phyloP scores from a whole-genome alignment of 2,888 invertebrate genomes.

The Melieria omissa region DNA sequence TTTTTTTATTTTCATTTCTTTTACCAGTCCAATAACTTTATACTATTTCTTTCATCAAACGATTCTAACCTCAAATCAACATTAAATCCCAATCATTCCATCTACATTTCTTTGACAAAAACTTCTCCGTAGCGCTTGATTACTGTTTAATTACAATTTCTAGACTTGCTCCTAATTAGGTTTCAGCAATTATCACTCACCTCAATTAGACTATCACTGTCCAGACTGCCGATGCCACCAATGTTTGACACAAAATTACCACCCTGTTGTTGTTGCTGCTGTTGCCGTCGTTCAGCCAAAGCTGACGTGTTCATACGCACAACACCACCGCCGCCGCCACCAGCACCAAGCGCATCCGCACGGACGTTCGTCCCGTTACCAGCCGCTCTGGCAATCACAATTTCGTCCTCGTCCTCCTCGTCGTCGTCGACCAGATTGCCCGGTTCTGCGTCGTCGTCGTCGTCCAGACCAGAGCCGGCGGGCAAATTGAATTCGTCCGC shows the following conservation, averaged over 20 bases:
- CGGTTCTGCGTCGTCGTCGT: constrained; percentile 44
- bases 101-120: too few species aligned
- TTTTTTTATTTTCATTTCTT: too few species aligned
- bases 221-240: constrained; percentile 54
- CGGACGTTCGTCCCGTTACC: constrained; percentile 43
- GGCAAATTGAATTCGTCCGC: constrained; percentile 49
- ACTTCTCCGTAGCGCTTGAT: too few species aligned
- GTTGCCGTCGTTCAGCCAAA: constrained; percentile 46
- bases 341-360: constrained; percentile 46
- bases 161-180: too few species aligned
- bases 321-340: constrained; percentile 48
- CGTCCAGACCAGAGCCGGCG: constrained; percentile 48
- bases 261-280: constrained; percentile 41
- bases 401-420: constrained; percentile 58
- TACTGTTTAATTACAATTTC: too few species aligned
- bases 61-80: too few species aligned
- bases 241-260: background rate
- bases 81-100: too few species aligned
- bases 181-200: constrained; percentile 49
- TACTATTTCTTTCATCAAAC: too few species aligned
- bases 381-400: constrained; percentile 54
- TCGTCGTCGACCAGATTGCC: constrained; percentile 48
- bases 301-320: constrained; percentile 43
- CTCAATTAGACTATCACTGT: constrained; percentile 62
- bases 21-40: too few species aligned